Conservation (phyloP, 1,140 invertebrate species). For the Pseudomyrmex cubaensis region DNA sequence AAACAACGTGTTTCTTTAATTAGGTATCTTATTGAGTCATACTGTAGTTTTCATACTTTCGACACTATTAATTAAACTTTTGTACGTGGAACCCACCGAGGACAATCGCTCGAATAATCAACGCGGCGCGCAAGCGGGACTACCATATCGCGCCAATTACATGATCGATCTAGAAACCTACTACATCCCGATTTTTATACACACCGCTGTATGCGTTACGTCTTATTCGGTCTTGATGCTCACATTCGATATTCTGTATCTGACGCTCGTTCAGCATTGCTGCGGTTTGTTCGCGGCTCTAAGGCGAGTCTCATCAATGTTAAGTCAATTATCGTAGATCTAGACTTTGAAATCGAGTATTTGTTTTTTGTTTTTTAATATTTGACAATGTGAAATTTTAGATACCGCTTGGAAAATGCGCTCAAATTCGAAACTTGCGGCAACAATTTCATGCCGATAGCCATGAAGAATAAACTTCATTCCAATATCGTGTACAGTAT, state of each 20-base stretch:
- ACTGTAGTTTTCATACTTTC: background rate
- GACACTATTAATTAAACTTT: conserved; percentile 13
- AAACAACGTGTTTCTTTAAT: background rate
- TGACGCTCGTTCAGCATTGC: conserved; percentile 19
- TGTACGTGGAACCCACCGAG: background rate
- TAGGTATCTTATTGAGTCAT: conserved; percentile 7
- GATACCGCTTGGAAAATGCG: conserved; percentile 5
- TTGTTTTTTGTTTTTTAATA: background rate
- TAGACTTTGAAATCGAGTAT: background rate
- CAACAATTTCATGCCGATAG: background rate
- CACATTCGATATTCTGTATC: conserved; percentile 18
- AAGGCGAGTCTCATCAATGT: conserved; percentile 10
- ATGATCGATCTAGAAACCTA: conserved; percentile 21
- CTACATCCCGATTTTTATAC: conserved; percentile 30
- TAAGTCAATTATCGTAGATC: too few species aligned
- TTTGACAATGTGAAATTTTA: background rate
- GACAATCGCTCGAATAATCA: background rate
- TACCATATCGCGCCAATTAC: conserved; percentile 17
- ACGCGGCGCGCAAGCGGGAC: background rate
- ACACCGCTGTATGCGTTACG: background rate
- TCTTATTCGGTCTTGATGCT: conserved; percentile 14
- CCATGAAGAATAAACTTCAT: background rate
- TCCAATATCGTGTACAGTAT: conserved; percentile 31
- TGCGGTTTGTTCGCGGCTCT: conserved; percentile 28
- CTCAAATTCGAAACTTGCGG: background rate